A percentile compares a stretch with the other conserved stretches of the same genome.
These are phyloP conservation scores for Agonum fuliginosum DNA, from an alignment of 2,888 invertebrate species.

Conservation along the genomic window DNA sequence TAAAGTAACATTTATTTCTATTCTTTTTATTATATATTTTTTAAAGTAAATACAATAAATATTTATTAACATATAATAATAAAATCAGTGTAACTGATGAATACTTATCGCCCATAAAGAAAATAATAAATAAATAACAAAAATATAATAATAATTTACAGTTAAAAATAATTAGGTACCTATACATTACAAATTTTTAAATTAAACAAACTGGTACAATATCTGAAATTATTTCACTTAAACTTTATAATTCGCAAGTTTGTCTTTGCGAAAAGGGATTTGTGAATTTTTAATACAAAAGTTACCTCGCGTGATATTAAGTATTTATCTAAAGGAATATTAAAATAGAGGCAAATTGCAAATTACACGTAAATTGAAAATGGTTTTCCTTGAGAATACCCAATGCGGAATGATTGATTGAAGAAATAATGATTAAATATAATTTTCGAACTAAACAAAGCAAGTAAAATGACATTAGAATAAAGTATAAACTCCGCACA, in stretches of 20 bases:
- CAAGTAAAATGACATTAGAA: too few relatives aligned
- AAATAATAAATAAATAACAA: neutral
- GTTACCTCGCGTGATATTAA: constrained; percentile 30
- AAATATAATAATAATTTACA: neutral
- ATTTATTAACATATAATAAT: neutral
- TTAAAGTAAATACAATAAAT: neutral
- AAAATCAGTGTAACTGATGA: neutral
- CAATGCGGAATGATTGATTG: neutral
- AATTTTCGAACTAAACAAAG: too few relatives aligned
- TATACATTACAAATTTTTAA: neutral
- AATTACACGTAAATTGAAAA: constrained; percentile 36
- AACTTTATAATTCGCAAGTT: neutral
- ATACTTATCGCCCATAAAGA: neutral
- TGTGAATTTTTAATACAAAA: constrained; percentile 27
- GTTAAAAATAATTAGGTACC: neutral
- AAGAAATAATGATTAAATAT: too few relatives aligned
- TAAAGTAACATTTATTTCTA: too few relatives aligned
- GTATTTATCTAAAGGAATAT: constrained; percentile 28
- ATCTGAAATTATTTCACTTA: neutral
- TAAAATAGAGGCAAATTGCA: constrained; percentile 39
- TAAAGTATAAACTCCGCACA: too few relatives aligned
- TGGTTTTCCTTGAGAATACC: constrained; percentile 12
- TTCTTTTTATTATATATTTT: too few relatives aligned
- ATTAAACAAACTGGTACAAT: neutral
- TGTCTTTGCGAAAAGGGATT: neutral